Percentiles rank a stretch among this genome's conserved stretches.
Evolutionary conservation across 2,888 invertebrate genomes (phyloP).

Genomic region (Drosophila paranaensis): DNA sequence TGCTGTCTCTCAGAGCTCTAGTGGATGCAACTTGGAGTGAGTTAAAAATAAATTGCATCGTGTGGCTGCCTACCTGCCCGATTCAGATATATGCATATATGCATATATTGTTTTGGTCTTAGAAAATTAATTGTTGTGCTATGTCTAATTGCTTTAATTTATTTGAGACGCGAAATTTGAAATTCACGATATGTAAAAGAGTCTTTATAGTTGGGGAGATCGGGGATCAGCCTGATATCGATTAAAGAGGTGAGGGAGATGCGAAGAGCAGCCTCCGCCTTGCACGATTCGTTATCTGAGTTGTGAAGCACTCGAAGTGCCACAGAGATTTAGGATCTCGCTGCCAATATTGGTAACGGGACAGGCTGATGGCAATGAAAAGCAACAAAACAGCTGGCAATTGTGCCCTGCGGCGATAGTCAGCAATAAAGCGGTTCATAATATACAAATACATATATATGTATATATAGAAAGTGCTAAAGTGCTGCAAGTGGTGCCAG

Average conservation of each 20-base stretch:
- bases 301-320: too few relatives aligned
- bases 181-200: conserved; percentile 31
- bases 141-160: conserved; percentile 64
- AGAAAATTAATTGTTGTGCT: conserved; percentile 63
- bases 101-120: conserved; percentile 26
- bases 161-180: conserved; percentile 44
- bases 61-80: conserved; percentile 52
- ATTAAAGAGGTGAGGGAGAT: too few relatives aligned
- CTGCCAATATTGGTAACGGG: conserved; percentile 40
- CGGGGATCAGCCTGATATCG: neutral
- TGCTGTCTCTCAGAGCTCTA: conserved; percentile 41
- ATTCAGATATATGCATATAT: conserved; percentile 18
- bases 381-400: conserved; percentile 61
- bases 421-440: neutral
- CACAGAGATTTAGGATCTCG: neutral
- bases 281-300: neutral
- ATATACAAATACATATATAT: neutral
- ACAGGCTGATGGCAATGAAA: conserved; percentile 30
- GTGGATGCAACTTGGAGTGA: conserved; percentile 55
- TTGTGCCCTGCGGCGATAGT: conserved; percentile 42
- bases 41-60: conserved; percentile 52
- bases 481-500: conserved; percentile 42
- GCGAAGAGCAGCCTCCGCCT: too few relatives aligned
- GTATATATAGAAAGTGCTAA: neutral
- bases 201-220: neutral